These are phyloP conservation scores for Orussus abietinus DNA, from an alignment of 1,140 invertebrate species.

Conservation along the genomic window DNA sequence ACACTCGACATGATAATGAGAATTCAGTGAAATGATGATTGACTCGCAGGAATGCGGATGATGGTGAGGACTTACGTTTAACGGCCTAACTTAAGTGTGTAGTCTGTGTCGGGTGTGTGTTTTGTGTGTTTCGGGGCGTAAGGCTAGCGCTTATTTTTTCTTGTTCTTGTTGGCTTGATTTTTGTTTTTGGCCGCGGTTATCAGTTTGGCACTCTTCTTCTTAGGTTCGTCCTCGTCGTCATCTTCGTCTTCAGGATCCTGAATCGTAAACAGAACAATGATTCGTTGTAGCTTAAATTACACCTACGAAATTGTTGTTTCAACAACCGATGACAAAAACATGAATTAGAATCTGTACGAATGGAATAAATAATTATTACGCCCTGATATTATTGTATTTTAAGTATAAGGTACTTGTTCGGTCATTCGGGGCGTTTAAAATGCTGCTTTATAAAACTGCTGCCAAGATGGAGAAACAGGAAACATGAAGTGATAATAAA, in stretches of 20 bases:
- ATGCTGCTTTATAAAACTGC: too few relatives aligned
- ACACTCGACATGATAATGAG: slow-evolving; percentile 21
- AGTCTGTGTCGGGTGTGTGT: slow-evolving; percentile 22
- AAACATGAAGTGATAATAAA: slow-evolving; percentile 26
- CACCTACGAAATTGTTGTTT: not conserved
- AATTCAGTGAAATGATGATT: slow-evolving; percentile 34
- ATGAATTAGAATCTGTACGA: slow-evolving; percentile 15
- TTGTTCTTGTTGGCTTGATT: slow-evolving; percentile 48
- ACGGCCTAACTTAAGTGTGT: slow-evolving; percentile 44
- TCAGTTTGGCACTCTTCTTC: slow-evolving; percentile 45
- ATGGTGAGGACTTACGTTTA: slow-evolving; percentile 46
- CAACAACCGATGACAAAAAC: slow-evolving; percentile 11
- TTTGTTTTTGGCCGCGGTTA: slow-evolving; percentile 46
- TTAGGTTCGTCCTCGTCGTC: slow-evolving; percentile 51
- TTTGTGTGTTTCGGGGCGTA: slow-evolving; percentile 20
- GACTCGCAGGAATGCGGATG: slow-evolving; percentile 38
- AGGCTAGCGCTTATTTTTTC: slow-evolving; percentile 45
- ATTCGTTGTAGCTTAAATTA: slow-evolving; percentile 4
- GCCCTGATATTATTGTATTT: slow-evolving; percentile 15
- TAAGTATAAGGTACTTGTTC: slow-evolving; percentile 13
- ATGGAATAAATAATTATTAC: slow-evolving; percentile 26
- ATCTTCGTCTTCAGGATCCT: slow-evolving; percentile 50
- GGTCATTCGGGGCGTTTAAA: too few relatives aligned
- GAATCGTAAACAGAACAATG: slow-evolving; percentile 15
- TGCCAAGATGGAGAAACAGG: slow-evolving; percentile 32